These are phyloP conservation scores for Pristis pectinata DNA, from an alignment of 2,797 vertebrate genomes.

Conservation along the genomic window DNA sequence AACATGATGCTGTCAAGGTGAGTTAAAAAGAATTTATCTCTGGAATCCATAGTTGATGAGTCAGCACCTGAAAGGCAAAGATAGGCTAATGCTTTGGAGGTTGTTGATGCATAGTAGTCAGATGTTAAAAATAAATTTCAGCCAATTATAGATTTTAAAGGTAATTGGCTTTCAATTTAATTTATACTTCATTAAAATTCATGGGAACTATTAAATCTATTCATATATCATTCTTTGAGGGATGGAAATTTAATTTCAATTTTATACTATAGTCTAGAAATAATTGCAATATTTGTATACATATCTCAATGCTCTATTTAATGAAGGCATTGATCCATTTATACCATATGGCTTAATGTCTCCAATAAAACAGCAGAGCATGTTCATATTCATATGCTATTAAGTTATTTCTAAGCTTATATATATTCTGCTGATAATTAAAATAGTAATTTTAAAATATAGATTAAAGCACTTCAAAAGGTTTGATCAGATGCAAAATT, in stretches of 20 bases:
- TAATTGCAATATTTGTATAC: background rate
- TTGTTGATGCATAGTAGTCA: background rate
- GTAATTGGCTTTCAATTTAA: background rate
- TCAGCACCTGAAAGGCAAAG: background rate
- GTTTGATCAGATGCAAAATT: background rate
- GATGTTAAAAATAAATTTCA: background rate
- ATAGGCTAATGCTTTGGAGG: background rate
- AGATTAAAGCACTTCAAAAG: background rate
- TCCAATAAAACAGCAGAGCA: background rate
- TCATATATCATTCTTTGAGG: background rate
- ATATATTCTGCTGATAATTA: background rate
- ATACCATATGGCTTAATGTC: background rate
- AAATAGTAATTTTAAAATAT: background rate
- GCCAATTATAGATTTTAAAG: slow-evolving; percentile 7
- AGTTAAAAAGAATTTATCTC: background rate
- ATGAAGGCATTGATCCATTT: background rate
- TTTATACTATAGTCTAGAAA: background rate
- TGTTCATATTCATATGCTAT: background rate
- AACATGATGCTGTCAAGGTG: background rate
- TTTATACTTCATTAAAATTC: background rate
- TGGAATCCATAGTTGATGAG: background rate
- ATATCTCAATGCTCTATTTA: background rate
- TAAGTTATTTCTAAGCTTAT: background rate
- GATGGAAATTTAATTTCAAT: background rate
- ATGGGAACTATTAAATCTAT: background rate